A percentile compares a stretch with the other conserved stretches of the same genome.
phyloP scores from a whole-genome alignment of 2,113 vertebrate genomes.

The Paramisgurnus dabryanus region DNA sequence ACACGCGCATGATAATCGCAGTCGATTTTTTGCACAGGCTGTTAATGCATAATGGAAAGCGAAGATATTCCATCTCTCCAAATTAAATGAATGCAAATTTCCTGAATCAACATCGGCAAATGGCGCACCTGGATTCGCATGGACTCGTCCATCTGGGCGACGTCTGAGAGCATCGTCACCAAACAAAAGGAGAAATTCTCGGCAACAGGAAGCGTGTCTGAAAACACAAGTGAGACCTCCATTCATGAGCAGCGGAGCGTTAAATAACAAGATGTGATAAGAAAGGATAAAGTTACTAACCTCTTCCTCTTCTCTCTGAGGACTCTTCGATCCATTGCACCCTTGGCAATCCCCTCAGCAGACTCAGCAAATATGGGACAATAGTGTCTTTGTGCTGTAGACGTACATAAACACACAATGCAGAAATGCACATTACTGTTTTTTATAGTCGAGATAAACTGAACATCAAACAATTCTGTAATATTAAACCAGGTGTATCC shows the following conservation, averaged over 20 bases:
- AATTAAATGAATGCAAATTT: neutral
- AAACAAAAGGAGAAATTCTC: slow-evolving; percentile 96
- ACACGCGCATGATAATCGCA: too few relatives aligned
- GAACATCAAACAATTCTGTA: too few relatives aligned
- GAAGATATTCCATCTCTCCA: too few relatives aligned
- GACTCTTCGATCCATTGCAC: slow-evolving; percentile 98
- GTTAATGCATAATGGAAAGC: too few relatives aligned
- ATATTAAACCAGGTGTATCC: too few relatives aligned
- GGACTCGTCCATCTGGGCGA: slow-evolving; percentile 85
- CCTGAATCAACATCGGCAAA: neutral
- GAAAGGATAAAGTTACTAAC: slow-evolving; percentile 62
- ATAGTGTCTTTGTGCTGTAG: slow-evolving; percentile 89
- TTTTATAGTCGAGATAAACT: too few relatives aligned
- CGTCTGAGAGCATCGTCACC: slow-evolving; percentile 89
- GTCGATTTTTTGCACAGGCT: too few relatives aligned
- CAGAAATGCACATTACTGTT: neutral
- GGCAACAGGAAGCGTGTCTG: slow-evolving; percentile 89
- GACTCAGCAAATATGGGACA: slow-evolving; percentile 89
- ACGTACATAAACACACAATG: slow-evolving; percentile 40
- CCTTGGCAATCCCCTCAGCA: slow-evolving; percentile 90
- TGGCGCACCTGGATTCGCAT: slow-evolving; percentile 81
- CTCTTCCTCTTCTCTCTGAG: slow-evolving; percentile 85
- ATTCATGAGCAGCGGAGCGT: neutral
- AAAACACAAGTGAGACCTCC: neutral
- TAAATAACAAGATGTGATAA: neutral